A percentile compares a stretch with the other conserved stretches of the same genome.
phyloP scores from a whole-genome alignment of 2,113 vertebrate species.

The Dasypus novemcinctus region DNA sequence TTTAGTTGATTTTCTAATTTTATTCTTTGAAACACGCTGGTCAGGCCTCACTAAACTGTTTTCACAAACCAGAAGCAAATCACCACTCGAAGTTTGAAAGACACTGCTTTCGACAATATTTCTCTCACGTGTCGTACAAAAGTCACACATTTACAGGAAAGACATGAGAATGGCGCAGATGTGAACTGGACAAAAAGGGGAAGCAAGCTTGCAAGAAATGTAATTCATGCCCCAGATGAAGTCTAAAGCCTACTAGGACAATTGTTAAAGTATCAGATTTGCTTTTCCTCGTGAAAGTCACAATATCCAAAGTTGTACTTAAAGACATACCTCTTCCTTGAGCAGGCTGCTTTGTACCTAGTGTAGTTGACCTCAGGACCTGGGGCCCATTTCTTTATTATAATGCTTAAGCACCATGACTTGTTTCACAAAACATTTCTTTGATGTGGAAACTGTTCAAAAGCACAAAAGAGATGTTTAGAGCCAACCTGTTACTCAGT shows the following conservation, averaged over 20 bases:
- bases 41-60: background rate
- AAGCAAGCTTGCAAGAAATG: background rate
- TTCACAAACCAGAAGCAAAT: background rate
- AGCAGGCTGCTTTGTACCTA: accelerated
- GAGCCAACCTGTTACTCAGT: background rate
- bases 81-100: background rate
- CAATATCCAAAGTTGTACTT: background rate
- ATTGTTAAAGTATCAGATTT: background rate
- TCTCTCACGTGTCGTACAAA: background rate
- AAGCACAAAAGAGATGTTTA: background rate
- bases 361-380: background rate
- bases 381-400: background rate
- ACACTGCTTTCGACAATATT: background rate
- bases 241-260: background rate
- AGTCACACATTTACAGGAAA: background rate
- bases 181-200: background rate
- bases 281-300: background rate
- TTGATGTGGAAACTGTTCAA: background rate
- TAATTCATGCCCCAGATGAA: background rate
- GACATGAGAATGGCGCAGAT: background rate
- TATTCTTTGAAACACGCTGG: background rate
- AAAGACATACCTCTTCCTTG: background rate
- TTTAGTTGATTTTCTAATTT: background rate
- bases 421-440: background rate
- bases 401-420: background rate